Evolutionary conservation across 1,140 invertebrate species (phyloP), one percentile per base, ranked within the genome.

Genomic region (Drosophila suzukii): DNA sequence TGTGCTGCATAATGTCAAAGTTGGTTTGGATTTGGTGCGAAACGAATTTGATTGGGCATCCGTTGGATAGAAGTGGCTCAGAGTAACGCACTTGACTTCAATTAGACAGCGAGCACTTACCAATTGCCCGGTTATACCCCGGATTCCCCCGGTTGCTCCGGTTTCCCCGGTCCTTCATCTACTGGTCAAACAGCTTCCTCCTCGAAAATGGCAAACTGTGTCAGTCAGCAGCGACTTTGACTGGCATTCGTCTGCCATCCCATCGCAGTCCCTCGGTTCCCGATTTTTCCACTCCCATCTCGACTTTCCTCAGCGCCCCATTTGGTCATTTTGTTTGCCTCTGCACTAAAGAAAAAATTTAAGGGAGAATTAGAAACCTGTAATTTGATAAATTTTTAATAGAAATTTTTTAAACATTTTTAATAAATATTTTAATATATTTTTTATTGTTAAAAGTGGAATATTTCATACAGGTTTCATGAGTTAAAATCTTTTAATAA

Each of bases 1-100:
- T 89, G 76, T 78, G 83, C 76, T 66, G 65, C 67, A 88, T 89
- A 88, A 88, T 88, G 84, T 89, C 83, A 88, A 88, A 88, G 84
- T 83, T 83, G 63, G 63, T 73, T 77, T 63, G 36, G 50, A 20
- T 63, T 55, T 59, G 43, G 38, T 46, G 47, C 38, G 30, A 44
- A 27, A 17, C n/a, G 50, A 62, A 73, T 54, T 41, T 41, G 63
- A 67, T 75, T 58, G 34, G 41, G 12, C 15, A 49, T 61, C 54
- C 73, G 68, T 63, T 54, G 62, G 53, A 62, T 68, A 54, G 75
- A 76, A 59, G 56, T 46, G 32, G 46, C 82, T 67, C 76, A 68
- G 50, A 78, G 83, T 77, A 61, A 78, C 76, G 70, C 79, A 73
- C 70, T 79, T 74, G 75, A 83, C 83, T 86, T 86, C 83, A 86